A percentile compares a stretch with the other conserved stretches of the same genome.
phyloP scores from a whole-genome alignment of 2,113 vertebrate genomes.

The Labrus mixtus region DNA sequence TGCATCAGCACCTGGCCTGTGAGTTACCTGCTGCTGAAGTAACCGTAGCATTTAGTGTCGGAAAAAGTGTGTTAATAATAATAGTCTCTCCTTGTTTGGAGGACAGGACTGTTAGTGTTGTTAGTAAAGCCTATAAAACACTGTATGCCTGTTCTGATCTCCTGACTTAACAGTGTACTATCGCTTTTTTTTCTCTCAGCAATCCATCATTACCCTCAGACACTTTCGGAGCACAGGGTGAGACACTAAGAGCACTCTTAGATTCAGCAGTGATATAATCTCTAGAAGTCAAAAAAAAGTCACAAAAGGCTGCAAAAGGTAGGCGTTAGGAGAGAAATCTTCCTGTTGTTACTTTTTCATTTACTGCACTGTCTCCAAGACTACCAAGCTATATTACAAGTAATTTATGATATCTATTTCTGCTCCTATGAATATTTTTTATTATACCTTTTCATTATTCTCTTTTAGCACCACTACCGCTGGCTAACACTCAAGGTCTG shows the following conservation, averaged over 20 bases:
- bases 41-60: conserved; percentile 41
- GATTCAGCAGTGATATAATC: not conserved
- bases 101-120: conserved; percentile 19
- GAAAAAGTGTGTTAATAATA: conserved; percentile 1
- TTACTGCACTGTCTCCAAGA: not conserved
- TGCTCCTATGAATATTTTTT: not conserved
- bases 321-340: not conserved
- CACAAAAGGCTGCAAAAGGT: not conserved
- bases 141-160: conserved; percentile 13
- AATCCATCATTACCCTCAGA: conserved; percentile 21
- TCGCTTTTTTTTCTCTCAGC: conserved; percentile 9
- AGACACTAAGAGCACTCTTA: not conserved
- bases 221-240: not conserved
- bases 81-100: conserved; percentile 24
- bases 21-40: conserved; percentile 44
- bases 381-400: not conserved
- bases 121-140: conserved; percentile 40
- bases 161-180: not conserved
- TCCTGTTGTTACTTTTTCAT: not conserved
- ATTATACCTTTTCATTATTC: not conserved
- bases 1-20: conserved; percentile 70
- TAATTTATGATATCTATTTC: not conserved
- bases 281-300: not conserved
- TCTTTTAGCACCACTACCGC: not conserved
- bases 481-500: not conserved